These are phyloP conservation scores for Gryllus longicercus DNA, from an alignment of 2,888 invertebrate species.

Conservation along the genomic window DNA sequence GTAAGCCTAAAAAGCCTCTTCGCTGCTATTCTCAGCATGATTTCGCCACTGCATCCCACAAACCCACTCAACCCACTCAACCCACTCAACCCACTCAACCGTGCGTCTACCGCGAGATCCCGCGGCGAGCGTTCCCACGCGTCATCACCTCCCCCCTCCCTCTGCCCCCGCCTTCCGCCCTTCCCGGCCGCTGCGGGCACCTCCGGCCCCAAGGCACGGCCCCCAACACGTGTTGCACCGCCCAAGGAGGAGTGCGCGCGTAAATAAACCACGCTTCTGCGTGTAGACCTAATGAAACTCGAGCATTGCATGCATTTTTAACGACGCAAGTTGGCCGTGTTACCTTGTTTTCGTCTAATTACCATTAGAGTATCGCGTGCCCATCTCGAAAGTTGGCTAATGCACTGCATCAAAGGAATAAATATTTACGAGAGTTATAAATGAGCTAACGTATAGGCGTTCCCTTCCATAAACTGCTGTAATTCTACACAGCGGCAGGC, in stretches of 20 bases:
- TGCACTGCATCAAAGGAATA: not conserved
- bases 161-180: not conserved
- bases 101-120: no score
- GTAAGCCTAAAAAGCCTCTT: no score
- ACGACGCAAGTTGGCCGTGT: not conserved
- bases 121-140: not conserved
- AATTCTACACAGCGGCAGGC: no score
- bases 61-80: no score
- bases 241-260: constrained; percentile 5
- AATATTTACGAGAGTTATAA: not conserved
- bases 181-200: not conserved
- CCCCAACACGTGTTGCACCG: not conserved
- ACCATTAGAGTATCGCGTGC: constrained; percentile 5
- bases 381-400: not conserved
- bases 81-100: no score
- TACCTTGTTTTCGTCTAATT: constrained; percentile 8
- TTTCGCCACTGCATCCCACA: no score
- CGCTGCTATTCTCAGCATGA: no score
- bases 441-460: not conserved
- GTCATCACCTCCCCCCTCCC: not conserved
- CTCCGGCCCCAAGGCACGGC: not conserved
- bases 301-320: not conserved
- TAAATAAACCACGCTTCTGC: not conserved
- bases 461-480: no score
- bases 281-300: not conserved